These are phyloP conservation scores for Drosophila macrospina DNA, from an alignment of 2,888 invertebrate species.

Conservation along the genomic window DNA sequence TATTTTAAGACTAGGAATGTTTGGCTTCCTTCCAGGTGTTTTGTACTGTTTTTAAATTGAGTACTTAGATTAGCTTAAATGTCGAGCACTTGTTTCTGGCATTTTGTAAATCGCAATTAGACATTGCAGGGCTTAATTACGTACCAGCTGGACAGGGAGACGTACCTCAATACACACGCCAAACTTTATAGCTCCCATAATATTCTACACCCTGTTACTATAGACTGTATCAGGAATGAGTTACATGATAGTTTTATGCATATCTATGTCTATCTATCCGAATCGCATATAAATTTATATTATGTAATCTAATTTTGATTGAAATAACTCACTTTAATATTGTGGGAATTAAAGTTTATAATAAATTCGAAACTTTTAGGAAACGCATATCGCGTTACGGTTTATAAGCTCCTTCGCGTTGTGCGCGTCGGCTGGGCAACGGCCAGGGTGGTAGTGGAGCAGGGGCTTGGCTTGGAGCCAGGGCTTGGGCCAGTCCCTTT, in stretches of 20 bases:
- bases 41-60: neutral
- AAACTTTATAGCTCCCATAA: neutral
- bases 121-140: slow-evolving; percentile 38
- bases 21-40: neutral
- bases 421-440: neutral
- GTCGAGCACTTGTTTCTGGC: slow-evolving; percentile 9
- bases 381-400: slow-evolving; percentile 42
- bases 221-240: neutral
- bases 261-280: neutral
- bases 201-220: neutral
- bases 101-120: slow-evolving; percentile 43
- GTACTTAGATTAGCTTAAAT: slow-evolving; percentile 1
- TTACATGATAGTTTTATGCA: neutral
- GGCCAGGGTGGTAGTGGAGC: too few species aligned
- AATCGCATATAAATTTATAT: neutral
- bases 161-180: too few species aligned
- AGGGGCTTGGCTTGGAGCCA: neutral
- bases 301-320: neutral
- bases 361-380: slow-evolving; percentile 23
- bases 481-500: slow-evolving; percentile 4
- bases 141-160: slow-evolving; percentile 6
- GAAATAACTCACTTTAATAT: slow-evolving; percentile 18
- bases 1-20: too few species aligned
- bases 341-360: slow-evolving; percentile 21
- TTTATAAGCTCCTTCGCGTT: slow-evolving; percentile 23